Percentiles rank a stretch among this genome's conserved stretches.
Evolutionary conservation across 1,140 invertebrate species (phyloP).

Genomic region (Laodelphax striatellus): DNA sequence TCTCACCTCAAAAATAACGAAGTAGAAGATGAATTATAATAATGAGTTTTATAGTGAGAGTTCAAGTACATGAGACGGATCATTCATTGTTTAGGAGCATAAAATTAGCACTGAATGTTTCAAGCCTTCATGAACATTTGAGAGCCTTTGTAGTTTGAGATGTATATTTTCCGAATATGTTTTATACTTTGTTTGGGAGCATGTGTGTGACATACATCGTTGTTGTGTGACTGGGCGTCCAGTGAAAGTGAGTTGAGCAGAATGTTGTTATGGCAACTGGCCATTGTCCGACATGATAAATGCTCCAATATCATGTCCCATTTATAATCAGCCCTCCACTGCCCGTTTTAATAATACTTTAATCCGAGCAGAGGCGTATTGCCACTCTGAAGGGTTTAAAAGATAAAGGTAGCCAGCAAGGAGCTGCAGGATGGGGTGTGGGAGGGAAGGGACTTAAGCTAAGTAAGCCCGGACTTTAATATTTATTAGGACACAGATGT

Average conservation of each 20-base stretch:
- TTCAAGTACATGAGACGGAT: too few relatives aligned
- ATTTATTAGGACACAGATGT: slow-evolving; percentile 4
- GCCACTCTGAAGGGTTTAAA: slow-evolving; percentile 2
- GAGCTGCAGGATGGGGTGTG: not conserved
- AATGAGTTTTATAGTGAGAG: too few relatives aligned
- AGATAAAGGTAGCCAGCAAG: not conserved
- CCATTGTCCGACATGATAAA: slow-evolving; percentile 3
- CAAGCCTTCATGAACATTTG: too few relatives aligned
- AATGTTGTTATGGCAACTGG: slow-evolving; percentile 2
- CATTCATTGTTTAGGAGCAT: too few relatives aligned
- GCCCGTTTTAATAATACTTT: slow-evolving; percentile 3
- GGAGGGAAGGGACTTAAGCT: not conserved
- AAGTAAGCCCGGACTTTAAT: slow-evolving; percentile 3
- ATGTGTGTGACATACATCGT: too few relatives aligned
- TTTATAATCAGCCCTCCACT: slow-evolving; percentile 1
- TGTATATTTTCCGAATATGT: too few relatives aligned
- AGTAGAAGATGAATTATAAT: too few relatives aligned
- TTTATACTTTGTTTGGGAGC: too few relatives aligned
- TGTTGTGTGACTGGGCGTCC: not conserved
- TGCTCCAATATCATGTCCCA: slow-evolving; percentile 2
- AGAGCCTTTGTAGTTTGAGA: too few relatives aligned
- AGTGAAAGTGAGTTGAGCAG: not conserved
- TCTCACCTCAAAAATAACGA: too few relatives aligned
- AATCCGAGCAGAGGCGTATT: slow-evolving; percentile 2
- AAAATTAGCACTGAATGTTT: too few relatives aligned